Percentiles rank a stretch among this genome's conserved stretches.
These are phyloP conservation scores for Hylomyscus alleni DNA, from an alignment of 2,797 vertebrate species.

Conservation along the genomic window DNA sequence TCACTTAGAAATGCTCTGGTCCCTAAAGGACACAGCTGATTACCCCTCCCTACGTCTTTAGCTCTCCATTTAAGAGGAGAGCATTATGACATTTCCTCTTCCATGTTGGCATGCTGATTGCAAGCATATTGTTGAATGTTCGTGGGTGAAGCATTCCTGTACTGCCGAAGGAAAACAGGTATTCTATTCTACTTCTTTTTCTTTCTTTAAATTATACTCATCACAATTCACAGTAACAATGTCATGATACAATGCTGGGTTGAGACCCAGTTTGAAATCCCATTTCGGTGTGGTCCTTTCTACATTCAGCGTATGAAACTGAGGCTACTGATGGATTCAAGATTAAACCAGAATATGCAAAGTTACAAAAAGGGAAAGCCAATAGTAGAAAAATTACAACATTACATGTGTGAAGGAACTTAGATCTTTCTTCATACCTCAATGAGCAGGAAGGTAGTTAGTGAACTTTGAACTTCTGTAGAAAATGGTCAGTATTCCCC, in stretches of 20 bases:
- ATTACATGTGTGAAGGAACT: not conserved
- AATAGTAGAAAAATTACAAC: not conserved
- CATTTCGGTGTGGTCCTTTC: not conserved
- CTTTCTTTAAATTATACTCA: not conserved
- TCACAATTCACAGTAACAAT: not conserved
- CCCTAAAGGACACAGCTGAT: not conserved
- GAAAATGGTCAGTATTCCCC: not conserved
- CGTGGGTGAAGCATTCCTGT: not conserved
- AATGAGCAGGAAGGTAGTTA: accelerated
- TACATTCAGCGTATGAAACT: not conserved
- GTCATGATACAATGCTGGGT: not conserved
- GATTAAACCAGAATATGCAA: not conserved
- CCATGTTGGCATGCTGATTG: not conserved
- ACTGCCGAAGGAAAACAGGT: not conserved
- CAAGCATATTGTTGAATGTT: not conserved
- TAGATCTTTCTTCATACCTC: not conserved
- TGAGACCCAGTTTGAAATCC: not conserved
- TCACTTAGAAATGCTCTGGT: not conserved
- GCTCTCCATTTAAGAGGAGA: not conserved
- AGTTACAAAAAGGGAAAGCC: not conserved
- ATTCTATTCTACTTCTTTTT: not conserved
- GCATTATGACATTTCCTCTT: not conserved
- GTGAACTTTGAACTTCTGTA: accelerated
- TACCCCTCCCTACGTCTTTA: not conserved
- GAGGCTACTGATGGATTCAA: not conserved